A percentile compares a stretch with the other conserved stretches of the same genome.
Evolutionary conservation across 1,140 invertebrate species (phyloP).

Genomic region (Ceratoteleas bidentatus): DNA sequence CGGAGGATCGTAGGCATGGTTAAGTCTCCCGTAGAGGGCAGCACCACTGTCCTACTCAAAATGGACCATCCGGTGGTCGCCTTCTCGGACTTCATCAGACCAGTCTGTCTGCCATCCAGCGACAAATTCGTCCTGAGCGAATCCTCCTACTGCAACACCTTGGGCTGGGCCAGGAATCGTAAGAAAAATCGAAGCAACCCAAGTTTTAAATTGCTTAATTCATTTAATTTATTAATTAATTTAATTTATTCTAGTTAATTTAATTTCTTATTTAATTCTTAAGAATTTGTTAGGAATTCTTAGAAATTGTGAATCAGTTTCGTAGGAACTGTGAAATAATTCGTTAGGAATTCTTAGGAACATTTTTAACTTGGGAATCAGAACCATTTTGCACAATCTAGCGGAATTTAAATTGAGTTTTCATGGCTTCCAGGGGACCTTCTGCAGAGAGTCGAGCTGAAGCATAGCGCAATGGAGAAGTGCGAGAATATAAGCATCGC

Average conservation of each 20-base stretch:
- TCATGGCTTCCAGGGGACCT: constrained; percentile 84
- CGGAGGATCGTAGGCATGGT: constrained; percentile 92
- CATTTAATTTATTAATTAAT: too few species aligned
- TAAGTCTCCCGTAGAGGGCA: constrained; percentile 93
- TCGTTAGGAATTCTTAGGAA: too few species aligned
- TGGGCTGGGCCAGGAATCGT: constrained; percentile 91
- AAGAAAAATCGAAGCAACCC: too few species aligned
- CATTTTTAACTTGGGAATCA: too few species aligned
- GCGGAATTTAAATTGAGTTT: neutral
- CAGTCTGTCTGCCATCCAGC: constrained; percentile 87
- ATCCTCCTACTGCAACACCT: constrained; percentile 86
- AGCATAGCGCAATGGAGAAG: constrained; percentile 87
- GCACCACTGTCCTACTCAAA: constrained; percentile 90
- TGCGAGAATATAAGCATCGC: constrained; percentile 92
- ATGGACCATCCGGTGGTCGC: constrained; percentile 88
- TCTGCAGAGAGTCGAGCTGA: constrained; percentile 88
- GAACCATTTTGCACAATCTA: too few species aligned
- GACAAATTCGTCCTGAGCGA: constrained; percentile 71
- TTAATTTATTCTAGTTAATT: too few species aligned
- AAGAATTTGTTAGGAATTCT: too few species aligned
- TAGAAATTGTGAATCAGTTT: too few species aligned
- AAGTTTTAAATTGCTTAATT: too few species aligned
- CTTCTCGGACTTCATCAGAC: constrained; percentile 90
- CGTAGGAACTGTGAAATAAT: too few species aligned
- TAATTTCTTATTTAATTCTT: too few species aligned